Conservation (phyloP, 2,888 invertebrate species). For the Hirtodrosophila duncani region DNA sequence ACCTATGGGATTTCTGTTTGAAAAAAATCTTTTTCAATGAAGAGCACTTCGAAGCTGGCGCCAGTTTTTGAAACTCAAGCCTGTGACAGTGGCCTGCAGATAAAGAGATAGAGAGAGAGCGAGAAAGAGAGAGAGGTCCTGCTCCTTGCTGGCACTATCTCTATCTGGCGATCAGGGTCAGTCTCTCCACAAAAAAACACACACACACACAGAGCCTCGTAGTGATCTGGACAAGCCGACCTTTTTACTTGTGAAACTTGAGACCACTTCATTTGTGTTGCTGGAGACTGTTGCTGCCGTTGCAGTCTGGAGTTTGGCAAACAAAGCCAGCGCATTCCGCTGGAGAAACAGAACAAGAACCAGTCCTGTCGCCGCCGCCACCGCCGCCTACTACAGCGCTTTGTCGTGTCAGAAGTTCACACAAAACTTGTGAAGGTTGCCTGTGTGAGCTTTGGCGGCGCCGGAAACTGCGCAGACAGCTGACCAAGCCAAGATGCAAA, state of each 20-base stretch:
- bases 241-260: conserved; percentile 47
- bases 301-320: conserved; percentile 21
- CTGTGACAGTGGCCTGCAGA: too few species aligned
- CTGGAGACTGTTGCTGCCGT: conserved; percentile 7
- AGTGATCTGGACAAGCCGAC: too few species aligned
- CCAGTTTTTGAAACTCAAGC: conserved; percentile 6
- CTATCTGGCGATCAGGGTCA: conserved; percentile 32
- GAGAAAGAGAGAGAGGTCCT: conserved; percentile 5
- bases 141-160: not conserved
- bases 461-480: conserved; percentile 51
- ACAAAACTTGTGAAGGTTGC: conserved; percentile 56
- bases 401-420: conserved; percentile 64
- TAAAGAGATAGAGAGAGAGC: conserved; percentile 1
- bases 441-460: conserved; percentile 29
- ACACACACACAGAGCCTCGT: conserved; percentile 6
- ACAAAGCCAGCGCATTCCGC: conserved; percentile 10
- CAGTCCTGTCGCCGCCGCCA: conserved; percentile 5
- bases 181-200: not conserved
- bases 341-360: conserved; percentile 1
- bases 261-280: conserved; percentile 54
- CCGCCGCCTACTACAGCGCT: not conserved
- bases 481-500: not conserved
- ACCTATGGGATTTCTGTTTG: too few species aligned
- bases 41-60: conserved; percentile 2
- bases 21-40: not conserved